A percentile compares a stretch with the other conserved stretches of the same genome.
These are phyloP conservation scores for Branchipolynoe longqiensis DNA, from an alignment of 2,888 invertebrate species.

Conservation along the genomic window DNA sequence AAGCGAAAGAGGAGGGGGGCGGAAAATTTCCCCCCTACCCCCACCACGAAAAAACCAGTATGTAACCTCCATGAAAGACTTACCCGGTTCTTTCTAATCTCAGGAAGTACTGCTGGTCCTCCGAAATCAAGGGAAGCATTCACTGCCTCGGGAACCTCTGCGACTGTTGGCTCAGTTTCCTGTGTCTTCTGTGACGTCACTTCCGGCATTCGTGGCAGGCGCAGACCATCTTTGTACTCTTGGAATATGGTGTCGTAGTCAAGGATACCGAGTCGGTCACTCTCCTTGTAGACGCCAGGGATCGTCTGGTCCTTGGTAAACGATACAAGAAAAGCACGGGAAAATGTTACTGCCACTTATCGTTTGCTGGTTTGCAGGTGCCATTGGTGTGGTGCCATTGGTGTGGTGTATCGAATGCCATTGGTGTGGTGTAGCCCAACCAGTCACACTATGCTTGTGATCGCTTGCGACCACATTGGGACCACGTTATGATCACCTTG, in stretches of 20 bases:
- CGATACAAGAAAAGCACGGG: background rate
- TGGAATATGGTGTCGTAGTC: slow-evolving; percentile 30
- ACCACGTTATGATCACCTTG: too few relatives aligned
- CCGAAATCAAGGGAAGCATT: background rate
- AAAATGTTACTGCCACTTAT: too few relatives aligned
- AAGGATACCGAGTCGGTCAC: slow-evolving; percentile 45
- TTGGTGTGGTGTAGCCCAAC: too few relatives aligned
- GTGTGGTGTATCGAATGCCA: too few relatives aligned
- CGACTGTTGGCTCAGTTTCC: background rate
- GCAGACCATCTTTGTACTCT: slow-evolving; percentile 30
- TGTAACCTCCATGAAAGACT: background rate
- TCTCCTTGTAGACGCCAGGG: slow-evolving; percentile 41
- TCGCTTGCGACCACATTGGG: too few relatives aligned
- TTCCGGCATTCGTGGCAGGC: background rate
- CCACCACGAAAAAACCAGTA: too few relatives aligned
- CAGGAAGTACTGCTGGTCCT: slow-evolving; percentile 1
- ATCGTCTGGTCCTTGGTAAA: slow-evolving; percentile 15
- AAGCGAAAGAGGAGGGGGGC: too few relatives aligned
- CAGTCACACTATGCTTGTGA: too few relatives aligned
- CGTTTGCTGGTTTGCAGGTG: too few relatives aligned
- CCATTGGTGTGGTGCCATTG: too few relatives aligned
- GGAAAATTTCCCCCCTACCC: too few relatives aligned
- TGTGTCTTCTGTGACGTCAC: background rate
- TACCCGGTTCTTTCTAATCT: slow-evolving; percentile 19
- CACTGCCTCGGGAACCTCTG: background rate